phyloP scores from a whole-genome alignment of 35 echinoderm and acorn worm species.

The Amphiura filiformis region DNA sequence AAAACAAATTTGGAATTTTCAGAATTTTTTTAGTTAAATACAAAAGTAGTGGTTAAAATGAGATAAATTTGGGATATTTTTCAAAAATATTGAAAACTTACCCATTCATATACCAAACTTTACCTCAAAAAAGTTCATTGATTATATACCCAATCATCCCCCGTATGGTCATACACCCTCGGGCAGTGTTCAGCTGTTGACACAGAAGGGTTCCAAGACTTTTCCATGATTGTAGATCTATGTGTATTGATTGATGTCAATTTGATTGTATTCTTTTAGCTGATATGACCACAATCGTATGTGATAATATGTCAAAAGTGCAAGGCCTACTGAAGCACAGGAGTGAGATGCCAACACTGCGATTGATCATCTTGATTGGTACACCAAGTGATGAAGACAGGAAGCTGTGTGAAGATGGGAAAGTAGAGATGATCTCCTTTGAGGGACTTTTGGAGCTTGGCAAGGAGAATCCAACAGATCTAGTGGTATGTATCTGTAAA shows the following conservation, averaged over 20 bases:
- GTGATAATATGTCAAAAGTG: background rate
- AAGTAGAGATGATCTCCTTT: constrained; percentile 53
- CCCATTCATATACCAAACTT: background rate
- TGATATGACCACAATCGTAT: background rate
- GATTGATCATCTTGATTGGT: background rate
- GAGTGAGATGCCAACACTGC: background rate
- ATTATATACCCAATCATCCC: background rate
- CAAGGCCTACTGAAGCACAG: background rate
- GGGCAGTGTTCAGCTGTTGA: no score
- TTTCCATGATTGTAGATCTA: background rate
- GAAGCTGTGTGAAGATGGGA: background rate
- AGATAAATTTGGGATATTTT: no score
- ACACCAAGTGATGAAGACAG: constrained; percentile 20
- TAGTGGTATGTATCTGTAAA: no score
- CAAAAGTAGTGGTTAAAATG: no score
- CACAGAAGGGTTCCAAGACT: no score
- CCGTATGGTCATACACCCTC: background rate
- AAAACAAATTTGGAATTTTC: no score
- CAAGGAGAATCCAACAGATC: constrained; percentile 12
- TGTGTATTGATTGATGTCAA: background rate
- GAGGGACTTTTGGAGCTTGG: constrained; percentile 57
- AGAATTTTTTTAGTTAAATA: no score
- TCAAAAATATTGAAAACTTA: no score
- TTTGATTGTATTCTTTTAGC: background rate
- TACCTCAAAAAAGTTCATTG: background rate